A percentile compares a stretch with the other conserved stretches of the same genome.
phyloP scores from a whole-genome alignment of 1,140 invertebrate species.

The Drosophila fuyamai region DNA sequence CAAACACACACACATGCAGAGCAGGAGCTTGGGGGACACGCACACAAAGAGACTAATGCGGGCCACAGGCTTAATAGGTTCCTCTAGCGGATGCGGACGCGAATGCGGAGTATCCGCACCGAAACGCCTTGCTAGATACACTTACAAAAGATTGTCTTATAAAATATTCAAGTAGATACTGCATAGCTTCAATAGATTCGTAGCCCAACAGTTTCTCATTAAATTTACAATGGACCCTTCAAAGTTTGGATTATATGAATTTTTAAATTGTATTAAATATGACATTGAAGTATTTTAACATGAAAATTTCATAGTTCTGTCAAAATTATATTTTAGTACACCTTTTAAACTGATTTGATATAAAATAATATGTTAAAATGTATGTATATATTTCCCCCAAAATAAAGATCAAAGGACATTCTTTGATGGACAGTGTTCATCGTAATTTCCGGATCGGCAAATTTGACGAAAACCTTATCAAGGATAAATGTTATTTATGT shows the following conservation, averaged over 20 bases:
- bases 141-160: constrained; percentile 11
- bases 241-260: background rate
- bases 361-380: too few species aligned
- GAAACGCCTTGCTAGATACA: constrained; percentile 15
- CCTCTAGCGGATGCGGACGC: constrained; percentile 40
- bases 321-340: too few species aligned
- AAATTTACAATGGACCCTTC: background rate
- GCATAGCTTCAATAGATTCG: background rate
- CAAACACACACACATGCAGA: constrained; percentile 37
- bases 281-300: too few species aligned
- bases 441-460: too few species aligned
- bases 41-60: constrained; percentile 54
- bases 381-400: too few species aligned
- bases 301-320: too few species aligned
- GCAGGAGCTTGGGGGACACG: constrained; percentile 35
- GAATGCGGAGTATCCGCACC: constrained; percentile 32
- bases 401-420: too few species aligned
- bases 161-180: background rate
- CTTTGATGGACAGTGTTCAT: too few species aligned
- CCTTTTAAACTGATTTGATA: too few species aligned
- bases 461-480: too few species aligned
- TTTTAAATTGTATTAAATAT: too few species aligned
- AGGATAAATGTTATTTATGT: too few species aligned
- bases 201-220: background rate
- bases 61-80: constrained; percentile 55